These are phyloP conservation scores for Amblyornis subalaris DNA, from an alignment of 2,113 vertebrate species.

Conservation along the genomic window DNA sequence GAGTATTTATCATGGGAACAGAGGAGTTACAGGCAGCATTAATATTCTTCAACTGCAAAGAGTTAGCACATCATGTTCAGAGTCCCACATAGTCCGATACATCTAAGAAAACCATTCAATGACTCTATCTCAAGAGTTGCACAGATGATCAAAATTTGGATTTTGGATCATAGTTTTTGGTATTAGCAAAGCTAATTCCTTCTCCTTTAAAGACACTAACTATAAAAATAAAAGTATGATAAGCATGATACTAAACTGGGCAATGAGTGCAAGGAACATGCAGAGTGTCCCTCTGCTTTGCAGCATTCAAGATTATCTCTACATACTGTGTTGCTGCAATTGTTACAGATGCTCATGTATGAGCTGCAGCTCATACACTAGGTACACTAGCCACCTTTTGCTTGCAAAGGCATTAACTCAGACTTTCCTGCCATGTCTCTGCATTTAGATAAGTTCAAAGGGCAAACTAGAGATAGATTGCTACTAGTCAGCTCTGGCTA, in stretches of 20 bases:
- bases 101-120: neutral
- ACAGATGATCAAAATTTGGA: neutral
- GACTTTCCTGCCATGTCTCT: neutral
- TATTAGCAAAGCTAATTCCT: neutral
- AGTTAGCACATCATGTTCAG: neutral
- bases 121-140: neutral
- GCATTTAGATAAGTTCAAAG: neutral
- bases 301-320: neutral
- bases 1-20: neutral
- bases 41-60: neutral
- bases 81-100: neutral
- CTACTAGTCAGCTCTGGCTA: neutral
- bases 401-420: neutral
- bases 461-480: neutral
- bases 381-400: neutral
- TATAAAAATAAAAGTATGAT: neutral
- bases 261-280: neutral
- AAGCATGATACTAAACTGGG: neutral
- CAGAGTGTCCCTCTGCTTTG: neutral
- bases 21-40: neutral
- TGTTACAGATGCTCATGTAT: neutral
- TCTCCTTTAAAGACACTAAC: neutral
- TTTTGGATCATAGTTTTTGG: neutral
- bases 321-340: accelerated
- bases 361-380: neutral